A percentile compares a stretch with the other conserved stretches of the same genome.
Conservation (phyloP, 2,888 invertebrate genomes). For the Coremacera marginata region DNA sequence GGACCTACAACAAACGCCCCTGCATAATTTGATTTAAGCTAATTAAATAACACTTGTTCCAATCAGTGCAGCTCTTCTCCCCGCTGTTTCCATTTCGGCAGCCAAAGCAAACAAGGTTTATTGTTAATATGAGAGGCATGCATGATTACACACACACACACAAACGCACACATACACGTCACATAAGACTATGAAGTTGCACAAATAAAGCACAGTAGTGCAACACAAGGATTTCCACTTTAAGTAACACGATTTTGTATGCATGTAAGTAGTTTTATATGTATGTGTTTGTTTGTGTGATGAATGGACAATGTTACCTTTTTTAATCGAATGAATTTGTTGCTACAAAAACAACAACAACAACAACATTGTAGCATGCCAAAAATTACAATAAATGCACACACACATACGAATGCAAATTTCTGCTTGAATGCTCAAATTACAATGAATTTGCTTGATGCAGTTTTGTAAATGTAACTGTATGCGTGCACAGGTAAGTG, state of each 20-base stretch:
- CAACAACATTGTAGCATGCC: not conserved
- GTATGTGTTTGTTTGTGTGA: not conserved
- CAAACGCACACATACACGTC: not conserved
- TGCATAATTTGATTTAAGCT: not conserved
- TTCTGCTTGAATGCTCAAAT: not conserved
- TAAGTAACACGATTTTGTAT: not conserved
- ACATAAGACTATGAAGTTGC: not conserved
- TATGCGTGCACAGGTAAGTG: not conserved
- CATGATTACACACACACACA: not conserved
- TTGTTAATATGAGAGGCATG: not conserved
- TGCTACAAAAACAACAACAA: no score
- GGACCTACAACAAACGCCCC: not conserved
- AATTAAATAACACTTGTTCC: slow-evolving; percentile 30
- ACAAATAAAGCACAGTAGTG: not conserved
- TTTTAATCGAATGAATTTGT: slow-evolving; percentile 6
- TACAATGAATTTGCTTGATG: not conserved
- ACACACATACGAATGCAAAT: not conserved
- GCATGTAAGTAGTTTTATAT: not conserved
- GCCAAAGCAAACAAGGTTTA: no score
- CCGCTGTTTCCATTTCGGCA: no score
- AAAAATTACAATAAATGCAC: not conserved
- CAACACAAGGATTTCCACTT: slow-evolving; percentile 3
- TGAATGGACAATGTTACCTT: not conserved
- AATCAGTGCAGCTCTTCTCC: not conserved
- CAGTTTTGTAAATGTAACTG: not conserved